Evolutionary conservation across 2,113 vertebrate genomes (phyloP).

Genomic region (Pangasianodon gigas): DNA sequence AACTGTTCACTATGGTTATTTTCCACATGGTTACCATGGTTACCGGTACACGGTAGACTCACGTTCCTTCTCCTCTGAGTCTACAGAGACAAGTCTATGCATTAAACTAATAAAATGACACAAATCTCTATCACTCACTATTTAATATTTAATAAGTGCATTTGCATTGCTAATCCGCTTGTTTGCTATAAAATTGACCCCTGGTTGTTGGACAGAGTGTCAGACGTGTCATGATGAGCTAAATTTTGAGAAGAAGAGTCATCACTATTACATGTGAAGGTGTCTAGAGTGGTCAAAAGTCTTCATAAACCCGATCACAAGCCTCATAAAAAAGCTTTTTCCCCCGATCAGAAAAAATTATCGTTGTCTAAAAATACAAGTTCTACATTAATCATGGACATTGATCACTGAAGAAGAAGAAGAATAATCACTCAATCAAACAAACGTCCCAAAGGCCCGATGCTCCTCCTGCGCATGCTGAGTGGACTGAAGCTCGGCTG

Average conservation of each 20-base stretch:
- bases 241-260: neutral
- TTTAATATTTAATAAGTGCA: neutral
- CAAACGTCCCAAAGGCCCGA: neutral
- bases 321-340: neutral
- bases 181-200: neutral
- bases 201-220: neutral
- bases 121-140: neutral
- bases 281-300: neutral
- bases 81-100: neutral
- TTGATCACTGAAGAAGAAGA: neutral
- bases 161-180: neutral
- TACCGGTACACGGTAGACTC: neutral
- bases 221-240: neutral
- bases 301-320: neutral
- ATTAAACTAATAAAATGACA: neutral
- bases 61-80: neutral
- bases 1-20: neutral
- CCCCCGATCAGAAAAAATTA: neutral
- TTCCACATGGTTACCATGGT: neutral
- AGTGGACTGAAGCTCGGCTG: neutral
- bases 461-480: neutral
- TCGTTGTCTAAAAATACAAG: neutral
- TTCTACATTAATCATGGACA: neutral
- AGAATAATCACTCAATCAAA: neutral
- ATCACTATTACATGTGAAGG: neutral